These are phyloP conservation scores for Acronicta leporina DNA, from an alignment of 2,888 invertebrate genomes.

Conservation along the genomic window DNA sequence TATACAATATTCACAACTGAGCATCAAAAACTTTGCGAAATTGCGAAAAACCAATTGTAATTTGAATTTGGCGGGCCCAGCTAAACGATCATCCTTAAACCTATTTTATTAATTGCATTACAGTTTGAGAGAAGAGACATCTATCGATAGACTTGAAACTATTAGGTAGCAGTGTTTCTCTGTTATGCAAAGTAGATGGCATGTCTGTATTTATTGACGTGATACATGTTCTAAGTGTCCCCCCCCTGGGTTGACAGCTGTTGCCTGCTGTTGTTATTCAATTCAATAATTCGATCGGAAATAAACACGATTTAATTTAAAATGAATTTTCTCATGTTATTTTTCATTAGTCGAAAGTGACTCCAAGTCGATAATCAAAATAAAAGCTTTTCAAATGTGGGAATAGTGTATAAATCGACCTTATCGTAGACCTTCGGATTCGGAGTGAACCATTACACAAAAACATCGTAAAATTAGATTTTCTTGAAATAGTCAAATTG, in stretches of 20 bases:
- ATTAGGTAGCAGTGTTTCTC: no score
- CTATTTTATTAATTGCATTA: no score
- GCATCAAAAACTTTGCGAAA: no score
- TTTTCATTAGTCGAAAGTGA: slow-evolving; percentile 33
- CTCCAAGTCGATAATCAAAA: slow-evolving; percentile 14
- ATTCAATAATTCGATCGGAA: slow-evolving; percentile 27
- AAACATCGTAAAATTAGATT: slow-evolving; percentile 16
- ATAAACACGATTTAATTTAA: slow-evolving; percentile 4
- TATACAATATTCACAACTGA: no score
- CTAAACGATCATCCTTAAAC: no score
- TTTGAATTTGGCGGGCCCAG: no score
- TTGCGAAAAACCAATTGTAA: no score
- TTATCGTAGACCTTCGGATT: slow-evolving; percentile 5
- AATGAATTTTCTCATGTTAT: slow-evolving; percentile 7
- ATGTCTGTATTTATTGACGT: no score
- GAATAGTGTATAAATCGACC: slow-evolving; percentile 13
- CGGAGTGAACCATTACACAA: slow-evolving; percentile 17
- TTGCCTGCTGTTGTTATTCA: slow-evolving; percentile 38
- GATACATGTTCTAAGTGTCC: no score
- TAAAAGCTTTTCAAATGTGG: slow-evolving; percentile 15
- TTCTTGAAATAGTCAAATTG: slow-evolving; percentile 4
- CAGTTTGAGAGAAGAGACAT: no score
- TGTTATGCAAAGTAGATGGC: no score
- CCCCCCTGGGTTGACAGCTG: neutral
- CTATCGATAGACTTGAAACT: no score